phyloP scores from a whole-genome alignment of 2,888 invertebrate species.

The Lypha dubia region DNA sequence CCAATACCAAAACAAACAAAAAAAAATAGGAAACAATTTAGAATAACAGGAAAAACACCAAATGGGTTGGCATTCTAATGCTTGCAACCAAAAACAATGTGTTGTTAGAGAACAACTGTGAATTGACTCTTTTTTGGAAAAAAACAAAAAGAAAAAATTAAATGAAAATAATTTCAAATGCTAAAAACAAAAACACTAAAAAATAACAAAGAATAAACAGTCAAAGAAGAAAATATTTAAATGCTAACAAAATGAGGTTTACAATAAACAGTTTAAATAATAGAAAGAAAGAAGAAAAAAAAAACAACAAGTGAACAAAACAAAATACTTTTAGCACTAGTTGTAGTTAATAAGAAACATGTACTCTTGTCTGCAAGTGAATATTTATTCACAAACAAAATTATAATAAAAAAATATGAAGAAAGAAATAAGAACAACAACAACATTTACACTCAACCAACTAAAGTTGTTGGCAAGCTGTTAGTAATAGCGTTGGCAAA shows the following conservation, averaged over 20 bases:
- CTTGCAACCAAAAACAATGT: constrained; percentile 53
- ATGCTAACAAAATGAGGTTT: constrained; percentile 58
- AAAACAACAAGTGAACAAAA: constrained; percentile 20
- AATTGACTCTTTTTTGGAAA: constrained; percentile 26
- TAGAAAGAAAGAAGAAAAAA: constrained; percentile 12
- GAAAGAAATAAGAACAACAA: too few species aligned
- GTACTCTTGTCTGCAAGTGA: constrained; percentile 16
- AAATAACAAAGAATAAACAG: constrained; percentile 7
- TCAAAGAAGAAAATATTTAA: constrained; percentile 48
- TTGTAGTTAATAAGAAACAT: constrained; percentile 36
- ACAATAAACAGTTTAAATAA: constrained; percentile 47
- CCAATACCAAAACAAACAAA: not conserved
- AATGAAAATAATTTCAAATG: constrained; percentile 22
- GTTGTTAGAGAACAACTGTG: constrained; percentile 48
- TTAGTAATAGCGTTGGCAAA: constrained; percentile 34
- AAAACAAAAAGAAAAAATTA: not conserved
- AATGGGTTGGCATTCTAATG: constrained; percentile 57
- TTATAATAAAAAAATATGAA: not conserved
- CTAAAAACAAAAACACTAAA: constrained; percentile 8
- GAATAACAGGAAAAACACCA: constrained; percentile 45
- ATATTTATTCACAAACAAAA: constrained; percentile 16
- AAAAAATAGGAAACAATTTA: not conserved
- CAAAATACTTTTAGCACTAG: constrained; percentile 29
- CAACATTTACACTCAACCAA: constrained; percentile 10
- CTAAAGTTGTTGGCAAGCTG: constrained; percentile 58